Evolutionary conservation across 2,888 invertebrate species (phyloP).

Genomic region (Ashinkailepas kermadecensis): DNA sequence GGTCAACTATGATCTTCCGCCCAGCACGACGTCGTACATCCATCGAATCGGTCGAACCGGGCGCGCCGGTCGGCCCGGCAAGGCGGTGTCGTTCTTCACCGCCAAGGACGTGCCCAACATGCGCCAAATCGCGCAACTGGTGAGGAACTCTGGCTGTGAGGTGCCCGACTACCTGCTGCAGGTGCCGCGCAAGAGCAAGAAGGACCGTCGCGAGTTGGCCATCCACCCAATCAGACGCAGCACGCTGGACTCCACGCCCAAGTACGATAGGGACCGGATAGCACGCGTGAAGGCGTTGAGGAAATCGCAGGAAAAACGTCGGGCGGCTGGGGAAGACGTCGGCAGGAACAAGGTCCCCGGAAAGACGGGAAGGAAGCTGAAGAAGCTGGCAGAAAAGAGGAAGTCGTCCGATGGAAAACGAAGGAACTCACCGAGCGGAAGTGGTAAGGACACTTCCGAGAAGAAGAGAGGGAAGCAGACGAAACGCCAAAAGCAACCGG

Average conservation of each 20-base stretch:
- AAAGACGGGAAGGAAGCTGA: neutral
- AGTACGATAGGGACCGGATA: neutral
- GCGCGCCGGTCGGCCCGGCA: slow-evolving; percentile 79
- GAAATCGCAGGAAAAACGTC: neutral
- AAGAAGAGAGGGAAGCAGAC: too few relatives aligned
- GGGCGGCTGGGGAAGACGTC: neutral
- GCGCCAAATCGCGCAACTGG: slow-evolving; percentile 80
- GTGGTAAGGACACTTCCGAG: too few relatives aligned
- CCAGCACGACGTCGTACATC: slow-evolving; percentile 78
- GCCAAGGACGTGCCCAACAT: slow-evolving; percentile 77
- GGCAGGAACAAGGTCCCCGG: neutral
- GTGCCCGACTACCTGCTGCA: slow-evolving; percentile 86
- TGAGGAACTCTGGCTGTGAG: slow-evolving; percentile 82
- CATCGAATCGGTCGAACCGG: slow-evolving; percentile 86
- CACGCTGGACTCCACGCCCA: neutral
- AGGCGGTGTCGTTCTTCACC: slow-evolving; percentile 90
- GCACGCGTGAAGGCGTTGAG: slow-evolving; percentile 5
- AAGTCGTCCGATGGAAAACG: too few relatives aligned
- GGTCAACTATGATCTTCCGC: slow-evolving; percentile 95
- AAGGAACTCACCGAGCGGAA: too few relatives aligned
- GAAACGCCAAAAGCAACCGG: neutral
- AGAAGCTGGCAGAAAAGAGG: neutral
- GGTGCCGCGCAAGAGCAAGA: slow-evolving; percentile 59
- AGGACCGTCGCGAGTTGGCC: slow-evolving; percentile 41
- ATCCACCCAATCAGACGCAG: neutral